Evolutionary conservation across 2,113 vertebrate genomes (phyloP).

Genomic region (Neogobius melanostomus): DNA sequence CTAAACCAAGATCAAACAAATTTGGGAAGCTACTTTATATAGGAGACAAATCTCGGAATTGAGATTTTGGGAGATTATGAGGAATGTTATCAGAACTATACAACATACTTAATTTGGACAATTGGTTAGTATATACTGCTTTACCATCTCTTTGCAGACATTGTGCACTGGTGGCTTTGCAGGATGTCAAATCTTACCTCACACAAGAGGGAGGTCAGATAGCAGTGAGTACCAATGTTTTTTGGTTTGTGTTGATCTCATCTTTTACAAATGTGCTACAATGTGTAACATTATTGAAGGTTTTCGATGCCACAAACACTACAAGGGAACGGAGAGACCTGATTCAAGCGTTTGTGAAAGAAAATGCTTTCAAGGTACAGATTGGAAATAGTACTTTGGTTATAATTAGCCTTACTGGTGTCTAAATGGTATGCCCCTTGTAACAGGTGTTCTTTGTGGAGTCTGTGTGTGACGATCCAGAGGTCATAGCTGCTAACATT

Average conservation of each 20-base stretch:
- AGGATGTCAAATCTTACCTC: constrained; percentile 91
- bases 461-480: constrained; percentile 95
- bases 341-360: constrained; percentile 87
- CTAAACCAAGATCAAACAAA: too few species aligned
- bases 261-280: background rate
- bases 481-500: constrained; percentile 96
- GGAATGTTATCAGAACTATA: too few species aligned
- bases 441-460: constrained; percentile 96
- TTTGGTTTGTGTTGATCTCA: background rate
- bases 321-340: constrained; percentile 93
- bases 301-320: constrained; percentile 98
- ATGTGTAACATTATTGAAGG: constrained; percentile 72
- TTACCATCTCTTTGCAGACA: constrained; percentile 73
- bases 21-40: too few species aligned
- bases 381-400: background rate
- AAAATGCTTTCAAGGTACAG: constrained; percentile 90
- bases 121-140: background rate
- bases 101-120: too few species aligned
- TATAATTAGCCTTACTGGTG: background rate
- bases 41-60: too few species aligned
- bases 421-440: background rate
- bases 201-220: constrained; percentile 89
- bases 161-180: constrained; percentile 90
- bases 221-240: constrained; percentile 80
- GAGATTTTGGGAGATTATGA: too few species aligned